Base-by-base conservation (phyloP, 2,113 vertebrate species). In the Mola mola region DNA sequence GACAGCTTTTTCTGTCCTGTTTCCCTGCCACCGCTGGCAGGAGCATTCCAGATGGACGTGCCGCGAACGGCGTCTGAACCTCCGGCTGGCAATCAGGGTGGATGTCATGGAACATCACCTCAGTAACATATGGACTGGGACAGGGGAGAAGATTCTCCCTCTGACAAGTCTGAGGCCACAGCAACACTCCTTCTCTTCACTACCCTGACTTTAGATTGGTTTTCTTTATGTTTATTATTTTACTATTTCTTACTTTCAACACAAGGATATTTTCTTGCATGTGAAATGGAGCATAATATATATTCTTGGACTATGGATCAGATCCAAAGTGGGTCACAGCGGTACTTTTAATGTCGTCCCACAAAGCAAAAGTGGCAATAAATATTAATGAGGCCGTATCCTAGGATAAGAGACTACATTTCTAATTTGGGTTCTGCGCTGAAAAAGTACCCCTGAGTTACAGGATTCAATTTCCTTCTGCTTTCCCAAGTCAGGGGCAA, bases 101-200 rank as follows among this genome's bases (percentile, higher is more conserved):
- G 78, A 91, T 91, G 87, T 89, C 87, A 89, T 84, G 78, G 81
- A 88, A 87, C 85, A 89, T 88, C 88, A 89, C 84, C 81, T 82
- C 76, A 79, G 51, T 79, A 89, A 89, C 90, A 87, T 88, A 87
- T 89, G 86, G 86, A 82, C 36, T 63, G 70, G 73, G 85, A 87
- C 80, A 70, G 79, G 65, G 47, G 76, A 87, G 70, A 65, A 79
- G 72, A 88, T 84, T 89, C 80, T 55, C 81, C 85, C 79, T 89
- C 83, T 88, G 86, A 78, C 61, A 56, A 62, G 56, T 75, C 80
- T 82, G 75, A 82, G 78, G 60, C 64, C 46, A 79, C 40, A 44
- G 64, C 52, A 59, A 60, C 51, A 21, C n/a, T 26, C 41, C 31
- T 59, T 47, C 34, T 44, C 26, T 13, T 42, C 42, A 21, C 44